A percentile compares a stretch with the other conserved stretches of the same genome.
Evolutionary conservation across 2,888 invertebrate species (phyloP).

Genomic region (Hyposoter didymator): DNA sequence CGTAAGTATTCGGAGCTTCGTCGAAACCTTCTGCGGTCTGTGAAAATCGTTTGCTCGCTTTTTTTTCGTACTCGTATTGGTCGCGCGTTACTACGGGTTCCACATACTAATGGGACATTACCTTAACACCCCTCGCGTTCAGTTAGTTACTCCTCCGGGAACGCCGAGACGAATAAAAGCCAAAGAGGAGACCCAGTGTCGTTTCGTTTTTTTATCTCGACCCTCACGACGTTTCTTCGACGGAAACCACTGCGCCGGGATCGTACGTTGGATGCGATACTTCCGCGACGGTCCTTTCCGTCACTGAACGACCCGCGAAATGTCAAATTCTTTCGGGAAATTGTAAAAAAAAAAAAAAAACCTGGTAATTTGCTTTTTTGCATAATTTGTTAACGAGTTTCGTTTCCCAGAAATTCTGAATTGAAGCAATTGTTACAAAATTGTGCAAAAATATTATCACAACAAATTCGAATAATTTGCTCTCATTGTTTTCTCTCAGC

Average conservation of each 20-base stretch:
- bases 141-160: conserved; percentile 83
- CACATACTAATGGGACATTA: conserved; percentile 84
- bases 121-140: conserved; percentile 83
- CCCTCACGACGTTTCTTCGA: conserved; percentile 4
- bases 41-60: conserved; percentile 72
- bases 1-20: conserved; percentile 31
- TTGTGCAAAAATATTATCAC: background rate
- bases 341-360: background rate
- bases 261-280: conserved; percentile 16
- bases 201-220: conserved; percentile 31
- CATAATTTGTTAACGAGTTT: background rate
- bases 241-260: background rate
- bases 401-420: background rate
- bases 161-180: conserved; percentile 57
- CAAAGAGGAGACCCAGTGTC: conserved; percentile 46
- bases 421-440: background rate
- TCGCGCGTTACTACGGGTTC: conserved; percentile 78
- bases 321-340: background rate
- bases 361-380: background rate
- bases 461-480: background rate
- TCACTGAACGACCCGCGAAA: background rate
- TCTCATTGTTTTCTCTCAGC: background rate
- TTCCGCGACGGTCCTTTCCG: conserved; percentile 12
- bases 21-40: conserved; percentile 49
- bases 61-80: conserved; percentile 76